Base-by-base conservation (phyloP, 1,140 invertebrate species). In the Hyles vespertilio region DNA sequence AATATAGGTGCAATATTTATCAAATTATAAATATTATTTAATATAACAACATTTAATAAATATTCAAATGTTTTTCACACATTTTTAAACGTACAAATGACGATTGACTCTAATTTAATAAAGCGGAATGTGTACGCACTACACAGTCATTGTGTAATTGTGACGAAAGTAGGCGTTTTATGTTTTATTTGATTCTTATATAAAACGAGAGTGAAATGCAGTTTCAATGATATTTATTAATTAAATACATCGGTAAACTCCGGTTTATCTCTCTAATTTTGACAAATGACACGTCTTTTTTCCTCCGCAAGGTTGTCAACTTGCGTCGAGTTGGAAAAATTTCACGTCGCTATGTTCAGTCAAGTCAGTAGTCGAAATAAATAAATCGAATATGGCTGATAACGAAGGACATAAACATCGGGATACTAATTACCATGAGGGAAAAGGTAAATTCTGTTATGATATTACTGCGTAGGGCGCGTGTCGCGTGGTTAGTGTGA, bases 311-410 rank as follows among this genome's bases (percentile, higher is more conserved):
- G 22, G 51, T 61, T 62, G 63, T 36, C 78, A 84, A 72, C 69
- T 63, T 85, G 79, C 79, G 84, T 85, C 82, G 84, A 76, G 81
- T 85, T 87, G 81, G 84, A 85, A 87, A 87, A 87, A 83, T 81
- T 81, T 77, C 70, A 77, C 79, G 74, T 81, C 83, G 81, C 80
- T 87, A 87, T 87, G 84, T 86, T 86, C 84, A 86, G 74, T 83
- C 73, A 81, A 81, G 80, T 86, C 75, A 79, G 70, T 74, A 78
- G 76, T 78, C 76, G 76, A 82, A 87, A 87, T 87, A 87, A 87
- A 87, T 87, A 87, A 87, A 85, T 83, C 83, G 77, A 83, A 82
- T 77, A 88, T 88, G 85, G 81, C 85, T 86, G 84, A 86, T 79
- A 75, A 67, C 77, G 80, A 84, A 72, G 84, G 75, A 82, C 72